Base-by-base conservation (phyloP, 2,888 invertebrate genomes). In the Smittia sp. region DNA sequence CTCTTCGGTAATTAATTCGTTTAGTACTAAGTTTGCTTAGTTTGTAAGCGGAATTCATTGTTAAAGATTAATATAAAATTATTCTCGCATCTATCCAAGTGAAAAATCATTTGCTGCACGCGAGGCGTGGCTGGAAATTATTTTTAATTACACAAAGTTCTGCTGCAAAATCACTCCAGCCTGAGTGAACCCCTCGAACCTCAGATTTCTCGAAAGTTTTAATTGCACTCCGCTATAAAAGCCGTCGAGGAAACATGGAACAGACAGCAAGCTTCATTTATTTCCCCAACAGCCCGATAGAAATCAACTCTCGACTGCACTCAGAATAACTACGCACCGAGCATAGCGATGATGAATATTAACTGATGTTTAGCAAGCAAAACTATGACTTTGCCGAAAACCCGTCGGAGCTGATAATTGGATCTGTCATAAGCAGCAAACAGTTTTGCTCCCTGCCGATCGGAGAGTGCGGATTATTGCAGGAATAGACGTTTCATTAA, bases 101-200 rank as follows among this genome's bases (percentile, higher is more conserved):
- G 58, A 58, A 58, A 58, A 22, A 58, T 58, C 58, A 27, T 27
- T 63, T 63, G 63, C 20, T 63, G 63, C 63, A 63, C 63, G 63
- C 63, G 24, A 58, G 58, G 22, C 58, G 15, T 13, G 58, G 15
- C n/a, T 13, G 15, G n/a, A 58, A 58, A 22, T 58, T 58, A 58
- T 58, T 22, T 22, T 24, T 25, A 63, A 63, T 63, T 63, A 63
- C 27, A 63, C 20, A 63, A n/a, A 3, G 11, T 27, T 13, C 22
- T 46, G 46, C 13, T 46, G 6, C 46, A 46, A 15, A 46, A n/a
- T n/a, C 46, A n/a, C 11, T 46, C 46, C 2, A 46, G 13, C 7
- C 13, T 46, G n/a, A 46, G 15, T 6, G 46, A 39, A 39, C 7
- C n/a, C n/a, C n/a, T 46, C 46, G n/a, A 15, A 46, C 9, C 32